A percentile compares a stretch with the other conserved stretches of the same genome.
phyloP scores from a whole-genome alignment of 2,797 vertebrate species.

The Trichosurus vulpecula region DNA sequence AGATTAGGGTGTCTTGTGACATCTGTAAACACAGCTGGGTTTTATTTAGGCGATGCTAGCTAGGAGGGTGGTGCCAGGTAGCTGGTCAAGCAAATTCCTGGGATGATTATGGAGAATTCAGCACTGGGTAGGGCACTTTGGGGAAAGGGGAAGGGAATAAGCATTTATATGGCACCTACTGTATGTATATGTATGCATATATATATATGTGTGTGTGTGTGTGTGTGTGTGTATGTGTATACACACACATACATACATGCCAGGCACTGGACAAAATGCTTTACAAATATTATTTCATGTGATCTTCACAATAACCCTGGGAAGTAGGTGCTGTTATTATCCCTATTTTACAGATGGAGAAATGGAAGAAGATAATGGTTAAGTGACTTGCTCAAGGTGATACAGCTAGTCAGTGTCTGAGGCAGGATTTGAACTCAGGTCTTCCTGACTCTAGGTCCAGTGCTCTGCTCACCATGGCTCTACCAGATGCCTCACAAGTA shows the following conservation, averaged over 20 bases:
- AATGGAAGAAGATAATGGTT: neutral
- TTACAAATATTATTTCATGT: neutral
- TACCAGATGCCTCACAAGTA: neutral
- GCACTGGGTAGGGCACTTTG: fast-evolving
- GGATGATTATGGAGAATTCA: fast-evolving
- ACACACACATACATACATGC: neutral
- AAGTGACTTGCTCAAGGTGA: neutral
- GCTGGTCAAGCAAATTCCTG: neutral
- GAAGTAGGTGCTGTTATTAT: neutral
- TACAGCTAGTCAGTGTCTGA: neutral
- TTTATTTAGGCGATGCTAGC: neutral
- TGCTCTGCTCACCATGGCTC: neutral
- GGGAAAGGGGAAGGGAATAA: neutral
- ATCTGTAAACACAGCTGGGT: neutral
- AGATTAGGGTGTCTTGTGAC: constrained; percentile 19
- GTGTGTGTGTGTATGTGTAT: too few species aligned
- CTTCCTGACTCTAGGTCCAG: neutral
- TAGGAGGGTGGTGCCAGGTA: neutral
- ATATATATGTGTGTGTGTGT: too few species aligned
- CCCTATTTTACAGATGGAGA: neutral
- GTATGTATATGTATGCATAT: neutral
- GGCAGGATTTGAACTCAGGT: neutral
- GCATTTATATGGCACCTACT: neutral
- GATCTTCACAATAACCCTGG: neutral
- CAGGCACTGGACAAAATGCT: neutral